Conservation (phyloP, 1,140 invertebrate genomes). For the Drosophila biarmipes region DNA sequence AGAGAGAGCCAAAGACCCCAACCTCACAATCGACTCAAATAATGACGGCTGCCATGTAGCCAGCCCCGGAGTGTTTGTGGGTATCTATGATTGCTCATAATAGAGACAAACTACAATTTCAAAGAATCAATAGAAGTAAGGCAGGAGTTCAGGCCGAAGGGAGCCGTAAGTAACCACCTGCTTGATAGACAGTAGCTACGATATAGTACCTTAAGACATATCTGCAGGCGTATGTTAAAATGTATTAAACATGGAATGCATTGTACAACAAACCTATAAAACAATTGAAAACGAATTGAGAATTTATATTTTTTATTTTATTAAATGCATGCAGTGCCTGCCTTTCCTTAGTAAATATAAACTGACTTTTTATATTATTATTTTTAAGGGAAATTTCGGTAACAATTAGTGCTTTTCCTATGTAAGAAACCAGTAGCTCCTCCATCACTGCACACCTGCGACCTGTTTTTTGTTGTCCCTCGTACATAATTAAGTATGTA, state of each 20-base stretch:
- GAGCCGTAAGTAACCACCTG: neutral
- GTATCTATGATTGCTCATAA: slow-evolving; percentile 42
- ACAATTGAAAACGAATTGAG: no score
- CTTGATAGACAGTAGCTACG: neutral
- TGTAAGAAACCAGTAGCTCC: neutral
- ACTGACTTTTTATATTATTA: no score
- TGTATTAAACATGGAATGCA: neutral
- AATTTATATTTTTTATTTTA: no score
- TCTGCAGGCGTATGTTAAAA: neutral
- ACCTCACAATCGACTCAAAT: slow-evolving; percentile 30
- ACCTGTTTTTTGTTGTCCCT: slow-evolving; percentile 14
- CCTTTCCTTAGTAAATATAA: no score
- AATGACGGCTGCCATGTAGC: slow-evolving; percentile 43
- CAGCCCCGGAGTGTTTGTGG: slow-evolving; percentile 10
- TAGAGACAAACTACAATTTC: slow-evolving; percentile 43
- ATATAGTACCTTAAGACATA: neutral
- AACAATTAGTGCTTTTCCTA: no score
- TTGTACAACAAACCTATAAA: no score
- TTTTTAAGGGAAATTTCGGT: no score
- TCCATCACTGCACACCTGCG: slow-evolving; percentile 9
- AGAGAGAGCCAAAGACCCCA: slow-evolving; percentile 44
- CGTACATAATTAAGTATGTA: slow-evolving; percentile 33
- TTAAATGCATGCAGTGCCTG: no score
- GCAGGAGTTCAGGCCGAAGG: neutral
- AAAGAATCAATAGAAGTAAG: slow-evolving; percentile 39